Evolutionary conservation across 2,888 invertebrate genomes (phyloP).

Genomic region (Netelia melanura): DNA sequence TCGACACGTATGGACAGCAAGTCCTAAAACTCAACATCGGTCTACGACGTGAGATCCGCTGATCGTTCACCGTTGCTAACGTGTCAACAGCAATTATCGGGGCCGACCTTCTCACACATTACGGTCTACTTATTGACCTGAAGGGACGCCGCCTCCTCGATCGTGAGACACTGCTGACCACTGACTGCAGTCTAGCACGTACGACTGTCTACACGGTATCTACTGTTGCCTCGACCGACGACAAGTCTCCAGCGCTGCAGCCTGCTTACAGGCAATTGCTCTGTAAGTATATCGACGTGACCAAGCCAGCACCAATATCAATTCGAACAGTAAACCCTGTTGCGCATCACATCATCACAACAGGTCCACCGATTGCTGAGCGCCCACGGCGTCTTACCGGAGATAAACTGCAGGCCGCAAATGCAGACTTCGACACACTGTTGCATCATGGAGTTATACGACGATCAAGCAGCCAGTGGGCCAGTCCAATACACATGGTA

Average conservation of each 20-base stretch:
- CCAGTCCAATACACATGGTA: slow-evolving; percentile 10
- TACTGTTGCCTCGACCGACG: background rate
- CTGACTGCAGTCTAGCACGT: background rate
- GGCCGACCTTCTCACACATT: slow-evolving; percentile 51
- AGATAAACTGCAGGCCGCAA: background rate
- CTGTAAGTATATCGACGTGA: background rate
- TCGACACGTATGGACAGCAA: background rate
- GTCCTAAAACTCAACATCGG: background rate
- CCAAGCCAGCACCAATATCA: background rate
- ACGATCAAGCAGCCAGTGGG: slow-evolving; percentile 21
- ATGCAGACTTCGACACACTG: background rate
- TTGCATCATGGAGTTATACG: background rate
- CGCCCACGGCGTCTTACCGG: slow-evolving; percentile 4
- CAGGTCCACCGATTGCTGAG: slow-evolving; percentile 3
- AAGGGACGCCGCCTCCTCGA: slow-evolving; percentile 37
- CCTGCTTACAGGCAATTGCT: background rate
- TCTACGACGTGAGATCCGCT: background rate
- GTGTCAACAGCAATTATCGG: slow-evolving; percentile 51
- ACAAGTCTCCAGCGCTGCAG: background rate
- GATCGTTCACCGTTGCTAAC: slow-evolving; percentile 60
- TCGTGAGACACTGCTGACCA: background rate
- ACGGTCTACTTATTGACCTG: slow-evolving; percentile 57
- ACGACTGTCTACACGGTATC: background rate
- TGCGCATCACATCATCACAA: background rate
- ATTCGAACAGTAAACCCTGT: background rate